Percentiles rank a stretch among this genome's conserved stretches.
phyloP scores from a whole-genome alignment of 2,797 vertebrate species.

The Xenentodon cancila region DNA sequence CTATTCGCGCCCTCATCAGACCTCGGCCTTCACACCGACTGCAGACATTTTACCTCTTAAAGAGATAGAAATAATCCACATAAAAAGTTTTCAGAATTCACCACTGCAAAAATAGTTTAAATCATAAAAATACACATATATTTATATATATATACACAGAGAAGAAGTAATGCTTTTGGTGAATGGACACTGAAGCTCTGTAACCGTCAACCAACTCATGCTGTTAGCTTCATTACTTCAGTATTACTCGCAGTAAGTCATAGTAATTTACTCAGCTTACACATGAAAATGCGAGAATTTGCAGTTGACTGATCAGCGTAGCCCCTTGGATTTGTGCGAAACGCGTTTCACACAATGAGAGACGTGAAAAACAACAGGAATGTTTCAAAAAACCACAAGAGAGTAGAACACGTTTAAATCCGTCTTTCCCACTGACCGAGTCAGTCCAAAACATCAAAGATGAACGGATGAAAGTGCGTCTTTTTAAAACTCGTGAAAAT shows the following conservation, averaged over 20 bases:
- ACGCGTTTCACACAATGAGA: conserved; percentile 60
- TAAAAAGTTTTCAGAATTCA: conserved; percentile 72
- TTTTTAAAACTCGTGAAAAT: conserved; percentile 65
- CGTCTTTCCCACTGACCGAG: conserved; percentile 37
- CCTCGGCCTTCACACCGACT: conserved; percentile 32
- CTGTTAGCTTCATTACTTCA: conserved; percentile 56
- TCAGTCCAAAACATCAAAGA: conserved; percentile 50
- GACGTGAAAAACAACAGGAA: conserved; percentile 70
- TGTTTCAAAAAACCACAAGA: conserved; percentile 74
- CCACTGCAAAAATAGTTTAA: conserved; percentile 81
- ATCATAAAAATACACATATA: conserved; percentile 75
- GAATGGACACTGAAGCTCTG: conserved; percentile 68
- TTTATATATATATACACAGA: conserved; percentile 72
- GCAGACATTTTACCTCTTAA: conserved; percentile 66
- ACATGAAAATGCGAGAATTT: conserved; percentile 63
- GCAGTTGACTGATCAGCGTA: conserved; percentile 61
- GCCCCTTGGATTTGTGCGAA: conserved; percentile 72
- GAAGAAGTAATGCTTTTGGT: conserved; percentile 73
- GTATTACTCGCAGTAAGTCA: conserved; percentile 58
- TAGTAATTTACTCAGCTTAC: conserved; percentile 62
- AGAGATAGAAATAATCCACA: conserved; percentile 72
- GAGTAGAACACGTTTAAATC: conserved; percentile 51
- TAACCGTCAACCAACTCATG: conserved; percentile 58
- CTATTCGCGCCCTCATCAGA: conserved; percentile 52
- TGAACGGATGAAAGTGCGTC: conserved; percentile 78